Conservation (phyloP, 2,888 invertebrate species). For the Cecidostiba fungosa region DNA sequence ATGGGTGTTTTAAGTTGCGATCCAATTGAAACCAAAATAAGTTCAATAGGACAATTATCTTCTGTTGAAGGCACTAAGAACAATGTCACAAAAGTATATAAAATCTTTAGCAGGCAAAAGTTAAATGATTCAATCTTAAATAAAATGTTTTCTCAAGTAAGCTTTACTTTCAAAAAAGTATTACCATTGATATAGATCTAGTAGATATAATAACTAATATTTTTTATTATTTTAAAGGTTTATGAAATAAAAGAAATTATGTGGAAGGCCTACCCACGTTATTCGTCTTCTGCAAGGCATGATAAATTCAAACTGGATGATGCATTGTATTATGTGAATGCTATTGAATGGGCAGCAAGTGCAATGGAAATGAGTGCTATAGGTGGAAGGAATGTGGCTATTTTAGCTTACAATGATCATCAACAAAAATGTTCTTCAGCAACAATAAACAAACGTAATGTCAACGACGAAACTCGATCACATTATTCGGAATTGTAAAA, state of each 20-base stretch:
- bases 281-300: constrained; percentile 73
- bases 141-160: constrained; percentile 80
- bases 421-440: constrained; percentile 26
- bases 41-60: constrained; percentile 79
- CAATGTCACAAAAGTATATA: constrained; percentile 80
- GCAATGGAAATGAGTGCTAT: constrained; percentile 87
- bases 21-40: constrained; percentile 78
- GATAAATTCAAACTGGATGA: constrained; percentile 81
- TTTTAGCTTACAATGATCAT: constrained; percentile 80
- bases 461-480: not conserved
- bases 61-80: constrained; percentile 73
- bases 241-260: constrained; percentile 74
- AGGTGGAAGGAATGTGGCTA: constrained; percentile 84
- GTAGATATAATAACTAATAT: not conserved
- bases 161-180: constrained; percentile 23
- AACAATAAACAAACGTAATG: not conserved
- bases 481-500: constrained; percentile 44
- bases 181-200: not conserved
- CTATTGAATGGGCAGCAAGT: constrained; percentile 85
- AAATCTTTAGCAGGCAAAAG: constrained; percentile 82
- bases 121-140: constrained; percentile 80
- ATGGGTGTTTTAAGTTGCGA: constrained; percentile 80
- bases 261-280: constrained; percentile 84
- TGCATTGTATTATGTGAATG: constrained; percentile 83
- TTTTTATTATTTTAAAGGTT: constrained; percentile 67